Base-by-base conservation (phyloP, 2,888 invertebrate species). In the Argyresthia goedartella region DNA sequence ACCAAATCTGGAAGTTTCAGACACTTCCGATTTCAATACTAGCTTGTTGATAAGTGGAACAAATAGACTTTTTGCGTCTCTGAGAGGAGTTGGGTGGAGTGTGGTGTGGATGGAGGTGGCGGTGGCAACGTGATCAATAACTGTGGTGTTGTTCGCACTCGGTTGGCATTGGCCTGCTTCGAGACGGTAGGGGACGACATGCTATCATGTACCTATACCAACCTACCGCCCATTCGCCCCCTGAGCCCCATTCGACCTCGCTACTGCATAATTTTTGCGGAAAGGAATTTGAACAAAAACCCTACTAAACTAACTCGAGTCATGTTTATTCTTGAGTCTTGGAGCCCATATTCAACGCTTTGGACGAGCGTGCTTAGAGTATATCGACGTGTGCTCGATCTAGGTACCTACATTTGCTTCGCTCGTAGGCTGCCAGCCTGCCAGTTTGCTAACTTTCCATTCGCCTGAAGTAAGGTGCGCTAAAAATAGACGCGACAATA, bases 381-480 rank as follows among this genome's bases (percentile, higher is more conserved):
- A n/a, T 10, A 11, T 49, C 8, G 16, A 16, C 8, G 50, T 48
- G 25, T 50, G 16, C n/a, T 42, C 42, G 4, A n/a, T 42, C 42
- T 25, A 43, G 41, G 36, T 46, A 46, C 51, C 34, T 50, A 4
- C 15, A 43, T 13, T 11, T 16, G 35, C 64, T 67, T 64, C 64
- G 67, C 68, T n/a, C n/a, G n/a, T n/a, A n/a, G n/a, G n/a, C n/a
- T n/a, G n/a, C n/a, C n/a, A 71, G 66, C 69, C 76, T 78, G 76
- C 78, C 76, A 77, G 72, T 71, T 72, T 73, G 75, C 72, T 76
- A 73, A 78, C 81, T 81, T 82, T 82, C 81, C 80, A 81, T 76
- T 81, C 72, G 76, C 68, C 65, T 71, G 69, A 68, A 53, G 64
- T 61, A 71, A 67, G 62, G 62, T 69, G 65, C 60, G 73, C 77